A percentile compares a stretch with the other conserved stretches of the same genome.
phyloP scores from a whole-genome alignment of 2,113 vertebrate species.

The Stictonetta naevosa region DNA sequence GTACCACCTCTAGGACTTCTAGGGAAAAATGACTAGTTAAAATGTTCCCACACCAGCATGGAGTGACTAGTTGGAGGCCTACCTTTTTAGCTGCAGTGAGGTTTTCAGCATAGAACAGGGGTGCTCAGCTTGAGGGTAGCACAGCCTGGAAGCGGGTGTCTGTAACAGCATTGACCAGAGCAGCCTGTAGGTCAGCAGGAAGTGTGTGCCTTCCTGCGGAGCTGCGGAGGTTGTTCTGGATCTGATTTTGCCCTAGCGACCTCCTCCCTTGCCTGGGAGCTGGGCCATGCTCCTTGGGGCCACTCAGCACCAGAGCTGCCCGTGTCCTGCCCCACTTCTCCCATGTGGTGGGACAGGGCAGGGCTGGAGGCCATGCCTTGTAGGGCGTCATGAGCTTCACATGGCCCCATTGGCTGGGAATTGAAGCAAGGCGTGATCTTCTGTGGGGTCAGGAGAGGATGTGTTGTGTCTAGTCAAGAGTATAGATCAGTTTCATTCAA shows the following conservation, averaged over 20 bases:
- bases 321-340: not conserved
- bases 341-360: accelerated
- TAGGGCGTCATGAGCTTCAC: accelerated
- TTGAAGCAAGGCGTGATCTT: not conserved
- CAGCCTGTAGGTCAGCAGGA: not conserved
- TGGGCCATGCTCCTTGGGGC: not conserved
- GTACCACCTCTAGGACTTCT: not conserved
- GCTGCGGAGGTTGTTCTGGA: not conserved
- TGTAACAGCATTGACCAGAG: not conserved
- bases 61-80: not conserved
- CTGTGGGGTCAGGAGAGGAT: not conserved
- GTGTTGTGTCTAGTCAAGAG: not conserved
- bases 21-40: not conserved
- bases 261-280: not conserved
- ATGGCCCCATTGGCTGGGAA: not conserved
- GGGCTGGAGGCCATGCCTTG: not conserved
- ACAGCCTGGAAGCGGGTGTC: not conserved
- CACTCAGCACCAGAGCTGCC: not conserved
- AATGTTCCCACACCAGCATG: not conserved
- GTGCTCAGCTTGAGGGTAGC: not conserved
- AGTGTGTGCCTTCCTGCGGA: not conserved
- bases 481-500: not conserved
- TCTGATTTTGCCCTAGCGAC: not conserved
- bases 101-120: not conserved
- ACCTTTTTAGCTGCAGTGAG: not conserved